phyloP scores from a whole-genome alignment of 2,888 invertebrate species.

The Lasioglossum oenotherae region DNA sequence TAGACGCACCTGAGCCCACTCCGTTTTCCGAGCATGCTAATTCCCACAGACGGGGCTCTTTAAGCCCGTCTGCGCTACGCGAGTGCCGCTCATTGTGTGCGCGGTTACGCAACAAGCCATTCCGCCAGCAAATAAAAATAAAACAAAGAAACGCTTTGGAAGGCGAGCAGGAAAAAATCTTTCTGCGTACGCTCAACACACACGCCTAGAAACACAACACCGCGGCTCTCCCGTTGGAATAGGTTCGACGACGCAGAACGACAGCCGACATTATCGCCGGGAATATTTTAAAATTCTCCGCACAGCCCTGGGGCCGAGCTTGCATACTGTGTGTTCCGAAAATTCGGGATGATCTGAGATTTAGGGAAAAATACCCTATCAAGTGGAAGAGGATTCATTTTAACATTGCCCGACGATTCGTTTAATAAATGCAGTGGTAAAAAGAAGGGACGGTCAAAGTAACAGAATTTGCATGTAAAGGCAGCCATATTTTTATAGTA shows the following conservation, averaged over 20 bases:
- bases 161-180: slow-evolving; percentile 8
- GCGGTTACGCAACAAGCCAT: slow-evolving; percentile 15
- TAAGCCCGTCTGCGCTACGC: slow-evolving; percentile 67
- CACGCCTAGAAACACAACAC: slow-evolving; percentile 17
- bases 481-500: background rate
- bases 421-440: background rate
- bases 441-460: too few relatives aligned
- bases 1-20: slow-evolving; percentile 77
- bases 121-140: background rate
- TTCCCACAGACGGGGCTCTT: slow-evolving; percentile 76
- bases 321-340: background rate
- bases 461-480: background rate
- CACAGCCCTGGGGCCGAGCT: slow-evolving; percentile 9
- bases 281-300: slow-evolving; percentile 49
- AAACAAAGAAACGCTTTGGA: slow-evolving; percentile 12
- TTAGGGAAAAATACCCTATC: rapidly evolving
- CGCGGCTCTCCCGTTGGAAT: slow-evolving; percentile 11
- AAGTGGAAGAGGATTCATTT: background rate
- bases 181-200: slow-evolving; percentile 8
- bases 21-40: slow-evolving; percentile 74
- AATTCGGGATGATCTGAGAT: background rate
- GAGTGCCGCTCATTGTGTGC: slow-evolving; percentile 58
- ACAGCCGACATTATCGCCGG: slow-evolving; percentile 33
- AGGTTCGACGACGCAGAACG: slow-evolving; percentile 45
- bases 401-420: background rate